Base-by-base conservation (phyloP, 2,888 invertebrate genomes). In the Macrophya annulata region DNA sequence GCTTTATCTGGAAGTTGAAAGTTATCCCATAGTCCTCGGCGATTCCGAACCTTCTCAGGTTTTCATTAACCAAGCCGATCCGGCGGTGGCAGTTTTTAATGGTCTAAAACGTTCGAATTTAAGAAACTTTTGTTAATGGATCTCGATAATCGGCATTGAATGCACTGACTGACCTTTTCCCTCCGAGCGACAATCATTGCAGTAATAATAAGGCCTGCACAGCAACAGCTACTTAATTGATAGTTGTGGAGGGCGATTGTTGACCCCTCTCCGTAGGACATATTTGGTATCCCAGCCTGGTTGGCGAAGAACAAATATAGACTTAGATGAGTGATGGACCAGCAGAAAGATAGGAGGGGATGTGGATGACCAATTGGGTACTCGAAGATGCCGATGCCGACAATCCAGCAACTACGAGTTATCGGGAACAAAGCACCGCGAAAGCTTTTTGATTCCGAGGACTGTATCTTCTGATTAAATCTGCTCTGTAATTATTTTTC, bases 311-410 rank as follows among this genome's bases (percentile, higher is more conserved):
- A 31, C 37, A 15, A 4, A 12, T 4, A 31, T 31, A 68, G 25
- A 68, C 4, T 31, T 1, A 62, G n/a, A 62, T 81, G 62, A 40
- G 25, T 12, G 21, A 59, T 21, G 4, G 62, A 62, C 59, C 55
- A 81, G 25, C 37, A 59, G 1, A 62, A 15, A n/a, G 81, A 81
- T 40, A 81, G 17, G 9, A 37, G 0, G 8, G 9, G 48, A 48
- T 79, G 72, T n/a, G 76, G 68, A 12, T 21, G 51, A 6, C 84
- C 85, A 17, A 68, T 10, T 12, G 86, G 85, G 37, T 37, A 77
- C 59, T 86, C 86, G n/a, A 88, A 51, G 43, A 81, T 48, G 0
- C 87, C 88, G 17, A 84, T 76, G 1, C 89, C 89, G 43, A 86
- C 25, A 0, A 89, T 0, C n/a, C 85, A 62, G 45, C 87, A 88